Percentiles rank a stretch among this genome's conserved stretches.
phyloP scores from a whole-genome alignment of 1,140 invertebrate genomes.

The Episyrphus balteatus region DNA sequence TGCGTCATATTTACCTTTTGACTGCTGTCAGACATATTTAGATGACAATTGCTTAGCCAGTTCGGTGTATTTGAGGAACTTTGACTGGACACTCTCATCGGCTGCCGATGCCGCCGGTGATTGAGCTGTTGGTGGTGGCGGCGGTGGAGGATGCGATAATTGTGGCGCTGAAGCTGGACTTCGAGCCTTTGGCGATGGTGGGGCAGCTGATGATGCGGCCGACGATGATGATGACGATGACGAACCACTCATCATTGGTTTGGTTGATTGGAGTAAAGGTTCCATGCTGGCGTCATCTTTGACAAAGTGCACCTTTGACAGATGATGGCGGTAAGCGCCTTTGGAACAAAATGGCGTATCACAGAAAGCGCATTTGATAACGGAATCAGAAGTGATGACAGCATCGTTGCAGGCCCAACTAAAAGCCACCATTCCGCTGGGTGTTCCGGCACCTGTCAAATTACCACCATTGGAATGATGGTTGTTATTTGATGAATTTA shows the following conservation, averaged over 20 bases:
- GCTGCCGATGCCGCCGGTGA: slow-evolving; percentile 46
- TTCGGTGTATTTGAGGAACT: slow-evolving; percentile 94
- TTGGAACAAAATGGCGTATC: slow-evolving; percentile 94
- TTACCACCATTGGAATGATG: slow-evolving; percentile 29
- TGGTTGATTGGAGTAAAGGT: slow-evolving; percentile 35
- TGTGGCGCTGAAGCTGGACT: slow-evolving; percentile 18
- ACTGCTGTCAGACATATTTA: slow-evolving; percentile 69
- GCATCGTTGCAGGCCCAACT: slow-evolving; percentile 91
- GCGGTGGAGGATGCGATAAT: background rate
- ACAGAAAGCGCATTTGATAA: slow-evolving; percentile 93
- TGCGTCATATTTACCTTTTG: background rate
- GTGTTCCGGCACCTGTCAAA: slow-evolving; percentile 32
- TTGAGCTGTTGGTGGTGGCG: slow-evolving; percentile 10
- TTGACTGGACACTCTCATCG: slow-evolving; percentile 88
- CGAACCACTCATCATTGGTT: slow-evolving; percentile 44
- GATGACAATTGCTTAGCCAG: slow-evolving; percentile 91
- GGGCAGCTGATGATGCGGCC: slow-evolving; percentile 24
- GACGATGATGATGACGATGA: slow-evolving; percentile 27
- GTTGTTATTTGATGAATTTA: slow-evolving; percentile 19
- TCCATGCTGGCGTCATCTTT: slow-evolving; percentile 77
- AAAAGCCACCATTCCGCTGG: slow-evolving; percentile 71
- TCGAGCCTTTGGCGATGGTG: slow-evolving; percentile 27
- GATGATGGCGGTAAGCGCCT: slow-evolving; percentile 89
- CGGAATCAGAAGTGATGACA: slow-evolving; percentile 70
- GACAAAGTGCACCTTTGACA: slow-evolving; percentile 94